Percentiles rank a stretch among this genome's conserved stretches.
phyloP scores from a whole-genome alignment of 2,113 vertebrate species.

The Gorsachius goisagi region DNA sequence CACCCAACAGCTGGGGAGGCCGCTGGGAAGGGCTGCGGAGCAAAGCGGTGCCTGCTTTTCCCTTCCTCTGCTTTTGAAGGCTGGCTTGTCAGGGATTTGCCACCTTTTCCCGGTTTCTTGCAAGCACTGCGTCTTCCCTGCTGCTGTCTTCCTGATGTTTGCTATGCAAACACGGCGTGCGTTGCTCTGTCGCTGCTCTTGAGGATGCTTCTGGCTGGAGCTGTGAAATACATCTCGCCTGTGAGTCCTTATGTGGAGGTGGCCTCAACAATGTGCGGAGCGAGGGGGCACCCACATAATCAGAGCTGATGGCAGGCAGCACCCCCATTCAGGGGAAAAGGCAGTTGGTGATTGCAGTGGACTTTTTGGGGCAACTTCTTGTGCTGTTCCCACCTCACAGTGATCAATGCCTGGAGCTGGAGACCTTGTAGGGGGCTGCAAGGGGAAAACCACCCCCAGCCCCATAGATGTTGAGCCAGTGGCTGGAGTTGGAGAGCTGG shows the following conservation, averaged over 20 bases:
- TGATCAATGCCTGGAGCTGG: not conserved
- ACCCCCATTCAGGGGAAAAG: not conserved
- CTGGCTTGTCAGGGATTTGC: not conserved
- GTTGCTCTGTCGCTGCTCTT: not conserved
- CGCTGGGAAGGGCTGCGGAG: not conserved
- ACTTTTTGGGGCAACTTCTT: not conserved
- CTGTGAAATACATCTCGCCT: not conserved
- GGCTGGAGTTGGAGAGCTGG: not conserved
- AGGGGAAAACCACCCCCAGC: not conserved
- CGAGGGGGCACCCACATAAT: not conserved
- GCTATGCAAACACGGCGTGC: fast-evolving
- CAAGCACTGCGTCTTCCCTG: not conserved
- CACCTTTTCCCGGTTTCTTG: not conserved
- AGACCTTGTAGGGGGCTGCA: fast-evolving
- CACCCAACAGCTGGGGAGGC: not conserved
- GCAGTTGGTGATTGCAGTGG: not conserved
- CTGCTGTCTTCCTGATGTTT: not conserved
- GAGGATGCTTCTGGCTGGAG: not conserved
- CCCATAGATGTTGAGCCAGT: not conserved
- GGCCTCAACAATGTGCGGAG: not conserved
- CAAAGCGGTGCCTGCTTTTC: not conserved
- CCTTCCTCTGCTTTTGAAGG: not conserved
- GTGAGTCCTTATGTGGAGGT: not conserved
- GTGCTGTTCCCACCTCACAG: fast-evolving
- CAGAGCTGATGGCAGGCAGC: not conserved